Percentiles rank a stretch among this genome's conserved stretches.
Conservation (phyloP, 2,113 vertebrate species). For the Neodon shergylaensis region DNA sequence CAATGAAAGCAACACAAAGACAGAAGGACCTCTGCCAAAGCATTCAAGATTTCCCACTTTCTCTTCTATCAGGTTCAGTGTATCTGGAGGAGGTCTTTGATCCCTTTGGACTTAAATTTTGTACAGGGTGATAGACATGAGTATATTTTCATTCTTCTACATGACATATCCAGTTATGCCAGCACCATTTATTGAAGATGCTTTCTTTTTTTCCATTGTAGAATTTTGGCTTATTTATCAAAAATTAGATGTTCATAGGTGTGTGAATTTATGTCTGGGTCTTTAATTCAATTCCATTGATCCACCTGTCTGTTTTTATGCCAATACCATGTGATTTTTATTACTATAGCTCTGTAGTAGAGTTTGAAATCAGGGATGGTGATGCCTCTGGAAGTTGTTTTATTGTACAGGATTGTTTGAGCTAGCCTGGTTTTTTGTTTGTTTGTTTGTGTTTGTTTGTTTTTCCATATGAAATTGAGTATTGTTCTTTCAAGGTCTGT, state of each 20-base stretch:
- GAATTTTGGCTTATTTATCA: background rate
- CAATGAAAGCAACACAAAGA: no score
- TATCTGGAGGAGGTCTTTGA: background rate
- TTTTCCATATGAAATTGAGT: background rate
- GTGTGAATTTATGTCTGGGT: background rate
- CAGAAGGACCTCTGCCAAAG: background rate
- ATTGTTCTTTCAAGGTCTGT: background rate
- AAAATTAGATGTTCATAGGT: background rate
- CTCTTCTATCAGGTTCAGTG: background rate
- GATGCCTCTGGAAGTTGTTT: background rate
- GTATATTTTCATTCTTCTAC: background rate
- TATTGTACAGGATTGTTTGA: background rate
- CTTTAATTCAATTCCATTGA: background rate
- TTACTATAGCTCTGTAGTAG: background rate
- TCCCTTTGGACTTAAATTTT: background rate
- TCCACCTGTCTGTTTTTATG: background rate
- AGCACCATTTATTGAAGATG: background rate
- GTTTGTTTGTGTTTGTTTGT: background rate
- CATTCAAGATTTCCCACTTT: background rate
- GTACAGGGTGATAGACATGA: background rate
- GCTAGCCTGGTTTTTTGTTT: background rate
- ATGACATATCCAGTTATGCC: background rate
- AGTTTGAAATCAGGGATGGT: background rate
- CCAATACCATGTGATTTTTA: background rate
- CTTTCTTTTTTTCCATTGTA: background rate